Conservation (phyloP, 2,797 vertebrate species). For the Myotis pilosus region DNA sequence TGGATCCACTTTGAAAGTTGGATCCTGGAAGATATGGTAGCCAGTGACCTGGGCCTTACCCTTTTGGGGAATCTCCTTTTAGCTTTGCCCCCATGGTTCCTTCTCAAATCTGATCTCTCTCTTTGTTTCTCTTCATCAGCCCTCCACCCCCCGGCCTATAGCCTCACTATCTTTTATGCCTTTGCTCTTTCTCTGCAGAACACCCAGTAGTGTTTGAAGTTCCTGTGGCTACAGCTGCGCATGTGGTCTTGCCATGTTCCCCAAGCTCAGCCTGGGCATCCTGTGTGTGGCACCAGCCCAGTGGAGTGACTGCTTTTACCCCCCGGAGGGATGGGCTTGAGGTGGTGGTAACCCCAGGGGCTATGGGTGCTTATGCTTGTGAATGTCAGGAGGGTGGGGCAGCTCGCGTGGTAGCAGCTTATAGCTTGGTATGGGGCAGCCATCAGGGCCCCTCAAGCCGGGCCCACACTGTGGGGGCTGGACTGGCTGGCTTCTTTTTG, state of each 20-base stretch:
- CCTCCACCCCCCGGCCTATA: background rate
- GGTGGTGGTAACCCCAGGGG: slow-evolving; percentile 84
- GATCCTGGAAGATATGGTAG: background rate
- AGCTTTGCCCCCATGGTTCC: background rate
- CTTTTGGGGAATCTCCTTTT: background rate
- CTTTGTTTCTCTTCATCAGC: background rate
- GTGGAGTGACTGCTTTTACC: slow-evolving; percentile 82
- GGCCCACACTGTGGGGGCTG: slow-evolving; percentile 72
- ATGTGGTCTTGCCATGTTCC: slow-evolving; percentile 87
- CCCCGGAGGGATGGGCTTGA: slow-evolving; percentile 86
- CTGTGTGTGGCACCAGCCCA: slow-evolving; percentile 85
- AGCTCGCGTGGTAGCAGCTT: slow-evolving; percentile 85
- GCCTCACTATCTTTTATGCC: background rate
- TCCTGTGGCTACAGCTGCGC: slow-evolving; percentile 82
- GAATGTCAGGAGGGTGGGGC: slow-evolving; percentile 86
- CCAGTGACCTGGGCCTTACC: background rate
- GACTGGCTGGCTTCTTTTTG: slow-evolving; percentile 83
- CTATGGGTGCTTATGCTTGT: slow-evolving; percentile 87
- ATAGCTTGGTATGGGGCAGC: slow-evolving; percentile 82
- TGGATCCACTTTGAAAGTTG: background rate
- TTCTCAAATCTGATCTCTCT: background rate
- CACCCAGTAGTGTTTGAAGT: slow-evolving; percentile 82
- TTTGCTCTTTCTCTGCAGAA: slow-evolving; percentile 52
- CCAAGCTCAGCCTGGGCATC: slow-evolving; percentile 88
- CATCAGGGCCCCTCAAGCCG: slow-evolving; percentile 67